Base-by-base conservation (phyloP, 1,140 invertebrate species). In the Wasmannia auropunctata region DNA sequence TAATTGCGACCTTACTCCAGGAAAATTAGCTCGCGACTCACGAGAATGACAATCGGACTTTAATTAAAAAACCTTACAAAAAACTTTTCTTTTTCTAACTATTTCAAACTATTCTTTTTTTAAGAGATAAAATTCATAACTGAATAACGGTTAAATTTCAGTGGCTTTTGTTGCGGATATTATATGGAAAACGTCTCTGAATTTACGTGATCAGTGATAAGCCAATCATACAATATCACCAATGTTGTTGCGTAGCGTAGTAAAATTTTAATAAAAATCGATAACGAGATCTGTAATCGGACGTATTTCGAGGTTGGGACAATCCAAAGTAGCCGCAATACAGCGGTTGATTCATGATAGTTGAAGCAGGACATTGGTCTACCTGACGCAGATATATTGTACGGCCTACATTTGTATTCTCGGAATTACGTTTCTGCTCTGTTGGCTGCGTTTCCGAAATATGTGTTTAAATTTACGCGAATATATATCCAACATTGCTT, bases 261-360 rank as follows among this genome's bases (percentile, higher is more conserved):
- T 19, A 75, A 63, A 87, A 85, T 77, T 67, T 69, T 54, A 65
- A 54, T 51, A 75, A 89, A 86, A 87, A 31, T 77, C 87, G 85
- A 63, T 51, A 51, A 58, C 67, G 60, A 90, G 84, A 87, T 89
- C 69, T 40, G 86, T 88, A 86, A 90, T 88, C 86, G 86, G 67
- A 83, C 14, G 69, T 49, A 80, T 81, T 70, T 60, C 86, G 51
- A 58, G 70, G 60, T 65, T 81, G 54, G 91, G 87, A 91, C 91
- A 91, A 91, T 91, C 90, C 91, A 85, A 92, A 91, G 89, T 90
- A 91, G 85, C 90, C 89, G 91, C 89, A 90, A 90, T 83, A 79
- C 88, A 84, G 77, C 81, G 62, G 81, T 90, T 92, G 91, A 92
- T 92, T 83, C 88, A 92, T 92, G 70, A 88, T 72, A 80, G 91